Base-by-base conservation (phyloP, 1,140 invertebrate genomes). In the Cryptotermes secundus region DNA sequence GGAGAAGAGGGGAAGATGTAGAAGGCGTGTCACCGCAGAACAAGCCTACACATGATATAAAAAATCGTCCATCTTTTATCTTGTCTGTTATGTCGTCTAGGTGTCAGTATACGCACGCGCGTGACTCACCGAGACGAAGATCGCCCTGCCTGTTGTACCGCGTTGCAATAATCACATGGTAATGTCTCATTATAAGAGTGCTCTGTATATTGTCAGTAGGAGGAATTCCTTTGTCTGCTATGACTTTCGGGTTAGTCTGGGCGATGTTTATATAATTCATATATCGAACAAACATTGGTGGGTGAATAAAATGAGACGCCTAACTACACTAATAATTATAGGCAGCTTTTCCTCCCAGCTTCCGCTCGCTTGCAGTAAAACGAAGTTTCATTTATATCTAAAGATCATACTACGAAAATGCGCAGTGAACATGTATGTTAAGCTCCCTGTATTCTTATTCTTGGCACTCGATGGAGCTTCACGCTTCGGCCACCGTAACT, bases 131-230 rank as follows among this genome's bases (percentile, higher is more conserved):
- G 59, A 72, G 4, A 10, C 2, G 14, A 49, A 38, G 38, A 38
- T 4, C 38, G 26, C 1, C 59, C 59, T 72, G 14, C 45, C 45
- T 49, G 14, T 49, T 49, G 3, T 49, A 49, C 45, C 45, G 19
- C 16, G n/a, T 6, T 72, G 59, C 26, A 72, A 31, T 72, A 72
- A 72, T 72, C 59, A 31, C 31, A 72, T 72, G 59, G 59, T n/a
- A 72, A 31, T 72, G 26, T n/a, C n/a, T n/a, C 59, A 14, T 49
- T 49, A 49, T 22, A 22, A 19, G 45, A 31, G 6, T 4, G 26
- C n/a, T 72, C 59, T 72, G 14, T 72, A 72, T 72, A n/a, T 72
- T 72, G 59, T 72, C 59, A 72, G 31, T 72, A 72, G 59, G 59
- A 31, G 59, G 3, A 31, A 31, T n/a, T 72, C 26, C 59, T 72